Evolutionary conservation across 2,113 vertebrate genomes (phyloP).

Genomic region (Ceyx cyanopectus): DNA sequence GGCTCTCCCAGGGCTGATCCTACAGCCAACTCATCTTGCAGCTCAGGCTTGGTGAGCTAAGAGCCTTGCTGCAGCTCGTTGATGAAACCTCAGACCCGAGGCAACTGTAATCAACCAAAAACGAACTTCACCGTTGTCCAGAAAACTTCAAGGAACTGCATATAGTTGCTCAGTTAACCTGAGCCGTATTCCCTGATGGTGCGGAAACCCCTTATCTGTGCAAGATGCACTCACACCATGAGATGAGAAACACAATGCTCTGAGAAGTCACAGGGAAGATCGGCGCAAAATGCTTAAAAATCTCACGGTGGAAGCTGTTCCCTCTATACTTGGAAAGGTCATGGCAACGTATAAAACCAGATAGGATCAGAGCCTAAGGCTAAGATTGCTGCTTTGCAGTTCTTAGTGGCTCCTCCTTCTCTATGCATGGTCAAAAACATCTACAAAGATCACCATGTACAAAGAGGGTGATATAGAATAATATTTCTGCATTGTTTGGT

Average conservation of each 20-base stretch:
- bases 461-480: not conserved
- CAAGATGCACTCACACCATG: not conserved
- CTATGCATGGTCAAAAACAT: not conserved
- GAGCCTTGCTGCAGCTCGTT: not conserved
- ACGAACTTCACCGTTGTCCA: fast-evolving
- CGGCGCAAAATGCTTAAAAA: not conserved
- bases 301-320: not conserved
- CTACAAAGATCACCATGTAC: not conserved
- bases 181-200: not conserved
- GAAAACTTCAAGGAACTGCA: not conserved
- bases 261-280: not conserved
- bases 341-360: not conserved
- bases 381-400: not conserved
- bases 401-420: not conserved
- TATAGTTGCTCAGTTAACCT: not conserved
- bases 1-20: not conserved
- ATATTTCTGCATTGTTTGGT: not conserved
- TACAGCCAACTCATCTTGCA: no score
- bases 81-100: not conserved
- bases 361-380: not conserved
- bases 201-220: not conserved
- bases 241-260: not conserved
- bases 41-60: not conserved
- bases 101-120: not conserved
- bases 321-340: not conserved